Conservation (phyloP, 2,888 invertebrate genomes). For the Epsilonema sp. region DNA sequence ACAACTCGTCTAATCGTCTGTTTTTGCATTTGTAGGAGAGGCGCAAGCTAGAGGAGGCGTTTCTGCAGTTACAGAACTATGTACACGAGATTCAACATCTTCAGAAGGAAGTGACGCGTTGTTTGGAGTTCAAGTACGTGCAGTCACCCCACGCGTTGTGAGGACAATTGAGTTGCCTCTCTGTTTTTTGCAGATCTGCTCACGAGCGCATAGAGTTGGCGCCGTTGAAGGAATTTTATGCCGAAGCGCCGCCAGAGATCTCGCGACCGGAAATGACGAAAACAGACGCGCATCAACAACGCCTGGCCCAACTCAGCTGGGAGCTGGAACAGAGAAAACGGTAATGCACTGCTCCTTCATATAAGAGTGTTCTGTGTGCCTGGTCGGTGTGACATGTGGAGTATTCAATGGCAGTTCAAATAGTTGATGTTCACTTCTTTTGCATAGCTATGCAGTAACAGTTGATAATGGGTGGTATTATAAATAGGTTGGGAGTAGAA, state of each 20-base stretch:
- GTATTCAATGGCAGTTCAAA: too few relatives aligned
- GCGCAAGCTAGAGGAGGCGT: constrained; percentile 66
- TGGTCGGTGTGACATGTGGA: too few relatives aligned
- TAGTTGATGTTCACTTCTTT: constrained; percentile 7
- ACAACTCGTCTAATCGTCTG: background rate
- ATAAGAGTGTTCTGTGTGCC: too few relatives aligned
- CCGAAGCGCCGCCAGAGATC: constrained; percentile 50
- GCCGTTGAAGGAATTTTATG: constrained; percentile 57
- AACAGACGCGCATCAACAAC: constrained; percentile 52
- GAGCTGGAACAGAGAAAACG: constrained; percentile 69
- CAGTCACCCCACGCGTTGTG: too few relatives aligned
- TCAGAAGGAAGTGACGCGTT: constrained; percentile 79
- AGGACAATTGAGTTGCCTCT: background rate
- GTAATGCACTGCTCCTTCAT: too few relatives aligned
- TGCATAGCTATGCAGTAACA: too few relatives aligned
- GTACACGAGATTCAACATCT: constrained; percentile 81
- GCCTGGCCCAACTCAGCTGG: constrained; percentile 69
- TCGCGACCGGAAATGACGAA: constrained; percentile 48
- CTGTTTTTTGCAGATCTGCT: constrained; percentile 45
- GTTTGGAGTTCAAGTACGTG: constrained; percentile 77
- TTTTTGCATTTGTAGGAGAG: constrained; percentile 41
- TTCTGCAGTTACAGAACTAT: constrained; percentile 72
- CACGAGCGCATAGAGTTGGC: constrained; percentile 80
- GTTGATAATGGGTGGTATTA: too few relatives aligned
- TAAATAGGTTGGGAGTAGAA: constrained; percentile 46